Evolutionary conservation across 2,888 invertebrate genomes (phyloP).

Genomic region (Notodonta ziczac): DNA sequence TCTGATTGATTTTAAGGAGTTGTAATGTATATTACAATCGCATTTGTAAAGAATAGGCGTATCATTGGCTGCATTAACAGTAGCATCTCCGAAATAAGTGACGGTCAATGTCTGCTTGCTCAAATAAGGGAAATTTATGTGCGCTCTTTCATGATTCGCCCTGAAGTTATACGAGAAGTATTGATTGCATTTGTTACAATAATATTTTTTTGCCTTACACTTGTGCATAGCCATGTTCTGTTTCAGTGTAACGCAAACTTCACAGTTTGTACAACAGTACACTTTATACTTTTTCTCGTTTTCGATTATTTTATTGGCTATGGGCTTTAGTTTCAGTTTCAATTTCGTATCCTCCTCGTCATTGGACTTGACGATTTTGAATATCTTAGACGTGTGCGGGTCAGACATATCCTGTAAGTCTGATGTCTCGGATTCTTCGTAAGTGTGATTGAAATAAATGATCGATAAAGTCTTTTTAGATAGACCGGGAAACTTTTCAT

Average conservation of each 20-base stretch:
- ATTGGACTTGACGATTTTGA: not conserved
- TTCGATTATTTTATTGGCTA: not conserved
- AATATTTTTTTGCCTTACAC: not conserved
- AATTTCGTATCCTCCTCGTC: not conserved
- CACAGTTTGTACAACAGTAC: not conserved
- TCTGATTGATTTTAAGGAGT: constrained; percentile 36
- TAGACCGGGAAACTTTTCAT: constrained; percentile 22
- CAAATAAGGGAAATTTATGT: not conserved
- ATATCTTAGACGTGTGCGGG: not conserved
- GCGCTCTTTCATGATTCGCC: not conserved
- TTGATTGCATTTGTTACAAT: not conserved
- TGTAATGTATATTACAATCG: constrained; percentile 50
- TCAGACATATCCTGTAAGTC: not conserved
- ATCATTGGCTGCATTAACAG: not conserved
- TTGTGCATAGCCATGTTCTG: not conserved
- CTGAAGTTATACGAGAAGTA: not conserved
- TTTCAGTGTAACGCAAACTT: not conserved
- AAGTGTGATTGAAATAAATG: constrained; percentile 33
- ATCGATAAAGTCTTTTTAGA: constrained; percentile 23
- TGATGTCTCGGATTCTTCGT: not conserved
- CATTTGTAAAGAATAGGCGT: constrained; percentile 40
- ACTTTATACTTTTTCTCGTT: not conserved
- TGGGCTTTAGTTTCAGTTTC: not conserved
- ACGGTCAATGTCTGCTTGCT: not conserved
- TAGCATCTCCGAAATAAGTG: not conserved